These are phyloP conservation scores for Piprites chloris DNA, from an alignment of 2,113 vertebrate genomes.

Conservation along the genomic window DNA sequence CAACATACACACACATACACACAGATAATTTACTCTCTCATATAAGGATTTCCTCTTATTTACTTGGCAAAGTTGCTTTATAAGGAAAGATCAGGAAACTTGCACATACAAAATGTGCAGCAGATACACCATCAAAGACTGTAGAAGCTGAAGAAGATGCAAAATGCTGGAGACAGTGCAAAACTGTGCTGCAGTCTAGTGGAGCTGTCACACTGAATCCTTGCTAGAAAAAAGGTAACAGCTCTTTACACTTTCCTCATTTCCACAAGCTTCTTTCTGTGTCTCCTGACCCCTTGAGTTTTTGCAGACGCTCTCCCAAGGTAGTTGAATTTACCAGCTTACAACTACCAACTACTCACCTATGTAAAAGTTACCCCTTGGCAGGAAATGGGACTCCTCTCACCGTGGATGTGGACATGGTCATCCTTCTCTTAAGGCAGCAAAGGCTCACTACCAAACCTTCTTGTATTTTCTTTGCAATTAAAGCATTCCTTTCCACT, in stretches of 20 bases:
- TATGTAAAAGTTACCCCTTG: not conserved
- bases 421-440: not conserved
- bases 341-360: no score
- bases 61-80: not conserved
- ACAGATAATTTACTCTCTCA: not conserved
- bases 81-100: not conserved
- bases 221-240: not conserved
- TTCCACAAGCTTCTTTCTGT: not conserved
- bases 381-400: not conserved
- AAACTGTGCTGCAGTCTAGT: not conserved
- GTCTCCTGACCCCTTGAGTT: not conserved
- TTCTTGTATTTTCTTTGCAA: not conserved
- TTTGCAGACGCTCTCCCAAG: not conserved
- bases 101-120: not conserved
- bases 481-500: not conserved
- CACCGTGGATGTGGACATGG: not conserved
- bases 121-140: not conserved
- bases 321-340: not conserved
- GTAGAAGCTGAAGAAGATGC: not conserved
- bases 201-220: not conserved
- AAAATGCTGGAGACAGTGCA: not conserved
- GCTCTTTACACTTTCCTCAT: not conserved
- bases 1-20: not conserved
- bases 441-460: not conserved
- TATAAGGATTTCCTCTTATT: not conserved